These are phyloP conservation scores for Mnemiopsis leidyi DNA, from an alignment of 37 sponge, comb jelly and placozoan species.

Conservation along the genomic window DNA sequence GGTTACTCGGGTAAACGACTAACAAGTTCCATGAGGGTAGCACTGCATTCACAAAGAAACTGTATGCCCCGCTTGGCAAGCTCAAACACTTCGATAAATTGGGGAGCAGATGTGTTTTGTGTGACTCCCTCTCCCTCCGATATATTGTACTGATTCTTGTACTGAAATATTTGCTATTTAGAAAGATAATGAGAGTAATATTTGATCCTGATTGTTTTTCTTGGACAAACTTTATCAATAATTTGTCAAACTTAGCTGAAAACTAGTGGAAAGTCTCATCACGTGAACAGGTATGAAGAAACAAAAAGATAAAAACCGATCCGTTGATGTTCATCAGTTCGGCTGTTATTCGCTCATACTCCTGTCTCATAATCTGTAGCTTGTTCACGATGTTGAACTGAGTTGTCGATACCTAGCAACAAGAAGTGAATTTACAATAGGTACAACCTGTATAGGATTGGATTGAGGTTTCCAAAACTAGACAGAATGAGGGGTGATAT, in stretches of 20 bases:
- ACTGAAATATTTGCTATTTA: too few relatives aligned
- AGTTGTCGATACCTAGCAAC: slow-evolving; percentile 72
- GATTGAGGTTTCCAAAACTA: too few relatives aligned
- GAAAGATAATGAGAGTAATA: too few relatives aligned
- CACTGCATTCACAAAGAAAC: slow-evolving; percentile 85
- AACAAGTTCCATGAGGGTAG: slow-evolving; percentile 91
- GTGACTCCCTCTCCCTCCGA: slow-evolving; percentile 22
- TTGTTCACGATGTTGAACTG: slow-evolving; percentile 71
- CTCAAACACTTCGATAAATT: slow-evolving; percentile 74
- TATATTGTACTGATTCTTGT: slow-evolving; percentile 10
- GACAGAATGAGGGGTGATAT: too few relatives aligned
- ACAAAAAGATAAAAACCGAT: not conserved
- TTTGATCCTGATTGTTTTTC: too few relatives aligned
- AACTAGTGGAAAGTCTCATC: not conserved
- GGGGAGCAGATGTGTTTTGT: slow-evolving; percentile 9
- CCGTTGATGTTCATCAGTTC: slow-evolving; percentile 75
- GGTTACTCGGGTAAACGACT: not conserved
- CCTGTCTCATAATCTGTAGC: slow-evolving; percentile 80
- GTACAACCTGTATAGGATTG: too few relatives aligned
- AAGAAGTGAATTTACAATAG: too few relatives aligned
- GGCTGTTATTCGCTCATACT: slow-evolving; percentile 81
- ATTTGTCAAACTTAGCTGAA: too few relatives aligned
- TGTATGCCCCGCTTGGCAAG: slow-evolving; percentile 84
- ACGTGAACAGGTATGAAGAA: not conserved
- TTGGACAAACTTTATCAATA: too few relatives aligned